A percentile compares a stretch with the other conserved stretches of the same genome.
Evolutionary conservation across 2,888 invertebrate genomes (phyloP).

Genomic region (Acanthococcus lagerstroemiae): DNA sequence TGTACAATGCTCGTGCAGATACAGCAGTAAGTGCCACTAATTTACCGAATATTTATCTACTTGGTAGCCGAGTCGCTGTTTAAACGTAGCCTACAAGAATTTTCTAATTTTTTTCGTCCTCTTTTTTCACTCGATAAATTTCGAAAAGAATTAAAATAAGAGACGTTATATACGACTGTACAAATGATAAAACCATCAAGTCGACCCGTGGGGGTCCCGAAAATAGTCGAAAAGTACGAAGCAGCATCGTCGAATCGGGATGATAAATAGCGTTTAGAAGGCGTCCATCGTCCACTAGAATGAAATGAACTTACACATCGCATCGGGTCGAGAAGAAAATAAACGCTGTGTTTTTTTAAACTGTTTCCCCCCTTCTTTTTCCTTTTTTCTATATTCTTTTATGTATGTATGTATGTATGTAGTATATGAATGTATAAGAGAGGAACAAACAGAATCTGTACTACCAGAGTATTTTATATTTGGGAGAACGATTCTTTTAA

Average conservation of each 20-base stretch:
- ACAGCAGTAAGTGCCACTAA: too few species aligned
- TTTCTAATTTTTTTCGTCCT: not conserved
- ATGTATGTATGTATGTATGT: not conserved
- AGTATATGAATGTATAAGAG: not conserved
- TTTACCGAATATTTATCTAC: too few species aligned
- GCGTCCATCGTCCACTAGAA: constrained; percentile 10
- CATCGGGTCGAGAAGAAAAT: not conserved
- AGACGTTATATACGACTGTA: constrained; percentile 29
- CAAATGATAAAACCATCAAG: constrained; percentile 31
- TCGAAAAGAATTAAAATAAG: constrained; percentile 30
- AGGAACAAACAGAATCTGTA: constrained; percentile 8
- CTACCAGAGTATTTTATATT: constrained; percentile 1
- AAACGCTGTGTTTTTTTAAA: not conserved
- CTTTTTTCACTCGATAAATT: constrained; percentile 30
- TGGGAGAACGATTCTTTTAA: constrained; percentile 22
- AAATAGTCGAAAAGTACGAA: constrained; percentile 24
- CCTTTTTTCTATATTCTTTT: not conserved
- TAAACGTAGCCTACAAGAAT: not conserved
- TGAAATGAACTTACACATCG: not conserved
- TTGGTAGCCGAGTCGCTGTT: not conserved
- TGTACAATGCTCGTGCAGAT: too few species aligned
- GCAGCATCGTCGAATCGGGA: constrained; percentile 26
- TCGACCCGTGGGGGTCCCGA: constrained; percentile 20
- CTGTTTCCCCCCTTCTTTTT: not conserved
- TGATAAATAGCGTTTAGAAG: constrained; percentile 29